Conservation (phyloP, 2,888 invertebrate genomes). For the Didymodactylos carnosus region DNA sequence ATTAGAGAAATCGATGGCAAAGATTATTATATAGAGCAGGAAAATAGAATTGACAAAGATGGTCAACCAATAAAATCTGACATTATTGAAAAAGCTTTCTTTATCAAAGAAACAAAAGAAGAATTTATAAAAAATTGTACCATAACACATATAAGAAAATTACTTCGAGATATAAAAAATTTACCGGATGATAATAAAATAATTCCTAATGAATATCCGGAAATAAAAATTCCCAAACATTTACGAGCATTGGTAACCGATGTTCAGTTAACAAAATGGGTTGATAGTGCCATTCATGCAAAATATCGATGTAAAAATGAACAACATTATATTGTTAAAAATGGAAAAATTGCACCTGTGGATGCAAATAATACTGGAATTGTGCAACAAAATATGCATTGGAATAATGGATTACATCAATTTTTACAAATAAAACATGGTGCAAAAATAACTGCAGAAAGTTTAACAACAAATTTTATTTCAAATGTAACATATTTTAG, state of each 20-base stretch:
- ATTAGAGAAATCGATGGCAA: background rate
- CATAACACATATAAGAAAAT: background rate
- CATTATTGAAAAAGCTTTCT: background rate
- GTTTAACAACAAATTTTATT: slow-evolving; percentile 16
- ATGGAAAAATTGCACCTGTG: slow-evolving; percentile 14
- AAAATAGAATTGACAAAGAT: background rate
- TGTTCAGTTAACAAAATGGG: background rate
- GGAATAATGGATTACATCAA: slow-evolving; percentile 18
- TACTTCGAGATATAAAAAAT: background rate
- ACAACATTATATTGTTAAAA: background rate
- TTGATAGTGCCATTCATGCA: background rate
- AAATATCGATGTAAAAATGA: background rate
- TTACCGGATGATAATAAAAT: background rate
- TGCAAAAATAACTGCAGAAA: slow-evolving; percentile 14
- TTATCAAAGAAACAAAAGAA: background rate
- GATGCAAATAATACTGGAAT: slow-evolving; percentile 17
- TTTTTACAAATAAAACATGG: slow-evolving; percentile 18
- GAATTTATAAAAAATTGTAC: background rate
- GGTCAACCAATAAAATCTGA: background rate
- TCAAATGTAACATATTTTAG: slow-evolving; percentile 16
- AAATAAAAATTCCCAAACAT: background rate
- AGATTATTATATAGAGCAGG: background rate
- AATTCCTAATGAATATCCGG: background rate
- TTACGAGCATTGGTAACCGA: background rate
- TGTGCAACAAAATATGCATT: slow-evolving; percentile 15